Base-by-base conservation (phyloP, 2,888 invertebrate species). In the Furcula furcula region DNA sequence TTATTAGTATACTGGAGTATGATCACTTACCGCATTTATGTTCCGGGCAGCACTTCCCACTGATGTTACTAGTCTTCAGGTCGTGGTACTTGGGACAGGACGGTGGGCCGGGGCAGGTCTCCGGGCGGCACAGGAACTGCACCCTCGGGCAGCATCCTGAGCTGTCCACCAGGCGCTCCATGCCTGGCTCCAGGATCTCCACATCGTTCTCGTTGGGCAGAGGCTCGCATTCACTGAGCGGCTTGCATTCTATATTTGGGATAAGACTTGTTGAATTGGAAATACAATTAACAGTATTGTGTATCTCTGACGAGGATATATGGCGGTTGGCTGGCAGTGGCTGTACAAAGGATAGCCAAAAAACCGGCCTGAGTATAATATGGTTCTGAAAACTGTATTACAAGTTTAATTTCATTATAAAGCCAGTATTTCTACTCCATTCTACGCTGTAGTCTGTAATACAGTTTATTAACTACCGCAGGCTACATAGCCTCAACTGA, bases 81-180 rank as follows among this genome's bases (percentile, higher is more conserved):
- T 85, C 81, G 46, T 93, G 90, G 75, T 91, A 92, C 44, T 90
- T 81, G 1, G 91, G 90, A 52, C 94, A 94, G 0, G 65, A 51
- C 0, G 91, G 90, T 0, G 91, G 77, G n/a, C 59, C 42, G 0
- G 94, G 93, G 62, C 96, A 96, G 1, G 76, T 76, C 6, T 91
- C 90, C 0, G 79, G 77, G 14, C 91, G 90, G 55, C 96, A 96
- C 1, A 91, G 61, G 33, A 91, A 75, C 37, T 88, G 89, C 64
- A 56, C 71, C 3, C 86, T 85, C 0, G 95, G 93, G 63, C 96
- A 96, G 66, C 96, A 96, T 0, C 95, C 95, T 16, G 62, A 58
- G 30, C 26, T 32, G 65, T 85, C 85, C 1, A 83, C 34, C 1
- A 70, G 43, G 0, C 90, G 78, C 40, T 90, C 88, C 77, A 92